A percentile compares a stretch with the other conserved stretches of the same genome.
These are phyloP conservation scores for Vidua macroura DNA, from an alignment of 2,113 vertebrate genomes.

Conservation along the genomic window DNA sequence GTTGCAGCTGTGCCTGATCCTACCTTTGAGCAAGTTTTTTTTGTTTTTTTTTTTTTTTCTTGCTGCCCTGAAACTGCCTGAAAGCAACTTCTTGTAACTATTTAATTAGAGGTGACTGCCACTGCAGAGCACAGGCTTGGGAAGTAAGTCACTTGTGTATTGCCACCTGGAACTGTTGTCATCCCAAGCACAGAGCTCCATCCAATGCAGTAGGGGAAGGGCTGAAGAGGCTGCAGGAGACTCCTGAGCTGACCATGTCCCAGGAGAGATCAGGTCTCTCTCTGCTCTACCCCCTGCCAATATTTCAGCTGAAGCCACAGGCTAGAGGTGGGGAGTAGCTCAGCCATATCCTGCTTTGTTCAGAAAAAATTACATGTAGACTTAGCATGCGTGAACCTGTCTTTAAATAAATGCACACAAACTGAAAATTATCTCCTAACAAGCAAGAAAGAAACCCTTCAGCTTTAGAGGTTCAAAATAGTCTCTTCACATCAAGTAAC, in stretches of 20 bases:
- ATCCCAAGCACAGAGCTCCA: background rate
- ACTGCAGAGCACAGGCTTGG: background rate
- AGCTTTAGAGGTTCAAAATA: background rate
- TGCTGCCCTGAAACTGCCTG: constrained; percentile 25
- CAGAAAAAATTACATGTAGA: background rate
- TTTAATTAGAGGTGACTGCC: background rate
- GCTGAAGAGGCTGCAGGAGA: background rate
- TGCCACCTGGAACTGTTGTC: background rate
- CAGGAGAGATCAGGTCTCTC: background rate
- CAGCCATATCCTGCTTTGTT: background rate
- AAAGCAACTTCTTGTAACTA: background rate
- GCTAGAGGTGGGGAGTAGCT: background rate
- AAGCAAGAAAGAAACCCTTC: background rate
- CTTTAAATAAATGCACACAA: background rate
- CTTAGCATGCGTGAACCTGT: background rate
- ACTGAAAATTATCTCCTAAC: background rate
- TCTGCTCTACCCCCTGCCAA: background rate
- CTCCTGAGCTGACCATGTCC: fast-evolving
- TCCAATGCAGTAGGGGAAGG: fast-evolving
- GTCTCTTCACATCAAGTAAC: background rate
- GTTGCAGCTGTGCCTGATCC: background rate
- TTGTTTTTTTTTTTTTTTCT: background rate
- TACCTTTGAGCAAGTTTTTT: background rate
- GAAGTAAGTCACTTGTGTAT: background rate
- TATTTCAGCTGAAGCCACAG: background rate